These are phyloP conservation scores for Rhombomys opimus DNA, from an alignment of 2,113 vertebrate genomes.

Conservation along the genomic window DNA sequence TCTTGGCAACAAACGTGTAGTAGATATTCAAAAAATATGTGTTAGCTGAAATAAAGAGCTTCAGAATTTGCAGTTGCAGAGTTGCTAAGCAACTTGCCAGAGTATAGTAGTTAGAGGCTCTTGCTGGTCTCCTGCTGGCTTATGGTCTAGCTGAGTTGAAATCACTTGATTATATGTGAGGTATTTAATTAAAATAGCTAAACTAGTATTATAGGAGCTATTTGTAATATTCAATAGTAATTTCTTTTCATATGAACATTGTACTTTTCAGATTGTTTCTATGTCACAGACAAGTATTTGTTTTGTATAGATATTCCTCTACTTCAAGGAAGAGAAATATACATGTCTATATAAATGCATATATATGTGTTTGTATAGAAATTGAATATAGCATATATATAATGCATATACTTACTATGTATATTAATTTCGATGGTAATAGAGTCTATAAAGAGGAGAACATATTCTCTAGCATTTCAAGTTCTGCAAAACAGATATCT, in stretches of 20 bases:
- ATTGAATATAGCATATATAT: background rate
- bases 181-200: constrained; percentile 63
- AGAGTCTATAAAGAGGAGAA: background rate
- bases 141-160: constrained; percentile 61
- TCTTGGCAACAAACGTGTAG: constrained; percentile 34
- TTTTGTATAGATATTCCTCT: background rate
- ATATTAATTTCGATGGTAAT: constrained; percentile 26
- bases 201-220: constrained; percentile 39
- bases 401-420: background rate
- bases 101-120: constrained; percentile 54
- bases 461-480: background rate
- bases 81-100: constrained; percentile 80
- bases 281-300: background rate
- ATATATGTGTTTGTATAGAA: background rate
- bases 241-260: constrained; percentile 37
- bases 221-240: constrained; percentile 38
- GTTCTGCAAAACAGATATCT: background rate
- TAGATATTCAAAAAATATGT: constrained; percentile 71
- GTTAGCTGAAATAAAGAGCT: constrained; percentile 62
- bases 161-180: constrained; percentile 41
- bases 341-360: background rate
- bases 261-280: constrained; percentile 24
- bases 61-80: constrained; percentile 17
- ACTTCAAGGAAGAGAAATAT: constrained; percentile 7
- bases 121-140: constrained; percentile 52